A percentile compares a stretch with the other conserved stretches of the same genome.
Conservation (phyloP, 2,113 vertebrate species). For the Echinops telfairi region DNA sequence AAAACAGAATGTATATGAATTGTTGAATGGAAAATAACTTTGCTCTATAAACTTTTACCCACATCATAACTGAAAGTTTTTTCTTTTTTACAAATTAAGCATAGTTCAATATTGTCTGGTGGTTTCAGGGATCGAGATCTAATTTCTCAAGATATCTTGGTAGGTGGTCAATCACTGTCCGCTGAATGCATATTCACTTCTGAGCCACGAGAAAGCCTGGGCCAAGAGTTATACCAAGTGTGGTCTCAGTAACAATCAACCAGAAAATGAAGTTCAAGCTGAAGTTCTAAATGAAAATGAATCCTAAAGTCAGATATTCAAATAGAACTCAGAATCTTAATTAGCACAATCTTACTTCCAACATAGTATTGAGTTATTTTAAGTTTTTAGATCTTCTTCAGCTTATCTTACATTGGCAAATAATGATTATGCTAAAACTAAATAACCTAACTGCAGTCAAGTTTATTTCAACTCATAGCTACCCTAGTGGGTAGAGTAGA, state of each 20-base stretch:
- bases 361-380: constrained; percentile 67
- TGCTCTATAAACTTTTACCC: no score
- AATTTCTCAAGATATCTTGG: background rate
- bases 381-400: constrained; percentile 36
- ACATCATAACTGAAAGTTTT: no score
- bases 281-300: constrained; percentile 41
- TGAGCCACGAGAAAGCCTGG: background rate
- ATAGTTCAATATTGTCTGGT: background rate
- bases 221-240: background rate
- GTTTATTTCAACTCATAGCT: no score
- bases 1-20: no score
- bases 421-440: background rate
- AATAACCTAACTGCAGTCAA: no score
- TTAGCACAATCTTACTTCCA: constrained; percentile 49
- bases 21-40: no score
- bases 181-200: background rate
- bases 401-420: constrained; percentile 56
- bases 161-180: background rate
- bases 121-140: background rate
- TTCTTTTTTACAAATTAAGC: background rate
- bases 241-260: background rate
- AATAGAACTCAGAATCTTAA: constrained; percentile 63
- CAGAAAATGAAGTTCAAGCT: constrained; percentile 27
- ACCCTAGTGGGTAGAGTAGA: no score
- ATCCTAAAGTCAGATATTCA: constrained; percentile 51